Percentiles rank a stretch among this genome's conserved stretches.
phyloP scores from a whole-genome alignment of 2,113 vertebrate genomes.

The Pseudorasbora parva region DNA sequence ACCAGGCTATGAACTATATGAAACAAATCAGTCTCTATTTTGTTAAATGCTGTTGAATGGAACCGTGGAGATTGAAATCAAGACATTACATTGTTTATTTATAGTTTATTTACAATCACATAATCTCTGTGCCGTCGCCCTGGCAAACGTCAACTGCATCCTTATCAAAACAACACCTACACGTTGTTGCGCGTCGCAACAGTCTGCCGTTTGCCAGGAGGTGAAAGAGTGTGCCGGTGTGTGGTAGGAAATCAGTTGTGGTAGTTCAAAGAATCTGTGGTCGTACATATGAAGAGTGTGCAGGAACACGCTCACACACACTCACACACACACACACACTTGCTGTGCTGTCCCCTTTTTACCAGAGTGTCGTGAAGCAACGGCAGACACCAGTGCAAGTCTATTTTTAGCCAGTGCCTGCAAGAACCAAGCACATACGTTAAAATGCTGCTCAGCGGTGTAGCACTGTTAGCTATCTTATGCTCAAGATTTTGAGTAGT shows the following conservation, averaged over 20 bases:
- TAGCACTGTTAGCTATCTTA: background rate
- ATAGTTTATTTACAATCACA: slow-evolving; percentile 20
- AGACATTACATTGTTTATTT: slow-evolving; percentile 20
- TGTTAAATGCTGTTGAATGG: background rate
- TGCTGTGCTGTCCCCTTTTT: slow-evolving; percentile 31
- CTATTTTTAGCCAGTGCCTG: slow-evolving; percentile 53
- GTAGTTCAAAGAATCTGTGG: slow-evolving; percentile 47
- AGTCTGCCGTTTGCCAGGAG: slow-evolving; percentile 40
- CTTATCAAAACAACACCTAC: slow-evolving; percentile 45
- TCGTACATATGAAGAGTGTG: slow-evolving; percentile 7
- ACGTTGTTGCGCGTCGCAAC: slow-evolving; percentile 29
- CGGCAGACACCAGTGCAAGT: slow-evolving; percentile 32
- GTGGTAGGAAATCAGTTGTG: slow-evolving; percentile 62
- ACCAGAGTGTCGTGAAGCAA: slow-evolving; percentile 47
- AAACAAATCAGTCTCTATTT: background rate
- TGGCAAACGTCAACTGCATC: slow-evolving; percentile 43
- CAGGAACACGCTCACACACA: background rate
- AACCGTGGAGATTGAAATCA: background rate
- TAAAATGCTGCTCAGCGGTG: slow-evolving; percentile 4
- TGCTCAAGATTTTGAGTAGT: background rate
- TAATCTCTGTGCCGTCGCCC: background rate
- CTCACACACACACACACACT: background rate
- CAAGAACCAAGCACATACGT: slow-evolving; percentile 34
- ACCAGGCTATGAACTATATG: background rate
- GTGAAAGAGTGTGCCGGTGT: slow-evolving; percentile 40